Base-by-base conservation (phyloP, 2,113 vertebrate genomes). In the Cichladusa arquata region DNA sequence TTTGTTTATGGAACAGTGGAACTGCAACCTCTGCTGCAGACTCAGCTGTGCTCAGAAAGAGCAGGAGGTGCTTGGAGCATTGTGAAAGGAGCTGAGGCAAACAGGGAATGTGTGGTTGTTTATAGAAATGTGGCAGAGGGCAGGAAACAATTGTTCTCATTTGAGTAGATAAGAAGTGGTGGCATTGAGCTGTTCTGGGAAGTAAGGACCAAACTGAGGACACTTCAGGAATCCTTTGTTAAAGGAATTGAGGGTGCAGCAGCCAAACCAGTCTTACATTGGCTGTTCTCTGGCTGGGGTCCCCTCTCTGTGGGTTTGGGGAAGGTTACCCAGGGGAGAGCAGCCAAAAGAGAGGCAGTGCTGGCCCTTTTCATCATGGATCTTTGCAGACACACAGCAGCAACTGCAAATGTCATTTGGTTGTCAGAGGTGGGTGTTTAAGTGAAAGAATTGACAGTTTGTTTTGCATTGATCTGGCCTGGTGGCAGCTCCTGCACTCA, bases 301-400 rank as follows among this genome's bases (percentile, higher is more conserved):
- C 62, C 28, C 23, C 48, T 33, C 53, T 38, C 73, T 14, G 26
- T 6, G 7, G 14, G 19, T 48, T 38, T 78, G 89, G 71, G 64
- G 48, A 31, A 54, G 67, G 45, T 60, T 14, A 10, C 20, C 47
- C 34, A 18, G 31, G 60, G 51, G 33, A 86, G 29, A 65, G 29
- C 12, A 80, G 33, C 72, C 36, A 4, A 2, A 40, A 36, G 25
- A 42, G 36, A 38, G 34, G 48, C 45, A n/a, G 29, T 23, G 0
- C 13, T 40, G 31, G 4, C 34, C 33, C 47, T 36, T 38, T 8
- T 2, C 3, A 8, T 34, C 1, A 0, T 17, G 50, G 20, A 28
- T 48, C 45, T 81, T 58, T 62, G 72, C 56, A 18, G 11, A n/a
- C 2, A 4, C 34, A 29, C 29, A 60, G 57, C 60, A 51, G 29